Base-by-base conservation (phyloP, 1,140 invertebrate species). In the Centruroides sculpturatus region DNA sequence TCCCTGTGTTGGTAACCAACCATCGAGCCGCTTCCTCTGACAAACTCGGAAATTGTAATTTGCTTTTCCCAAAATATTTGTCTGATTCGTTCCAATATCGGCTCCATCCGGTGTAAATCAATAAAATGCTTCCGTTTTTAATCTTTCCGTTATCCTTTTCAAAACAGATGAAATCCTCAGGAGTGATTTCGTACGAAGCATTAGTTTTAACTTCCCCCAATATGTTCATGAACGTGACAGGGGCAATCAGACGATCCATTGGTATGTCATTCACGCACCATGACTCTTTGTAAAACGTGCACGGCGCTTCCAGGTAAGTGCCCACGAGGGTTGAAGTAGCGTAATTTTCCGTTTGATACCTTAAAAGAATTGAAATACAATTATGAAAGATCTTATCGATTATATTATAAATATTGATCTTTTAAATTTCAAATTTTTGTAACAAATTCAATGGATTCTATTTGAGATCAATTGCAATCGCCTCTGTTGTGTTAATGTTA, bases 301-400 rank as follows among this genome's bases (percentile, higher is more conserved):
- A 80, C 0, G 84, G 83, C 6, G 83, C 82, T 70, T 85, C 83
- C 4, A 85, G 66, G 65, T 85, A 83, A 0, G 83, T 85, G 3
- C 82, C 82, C 3, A 76, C 77, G 69, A 85, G 83, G 65, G 84
- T 82, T 0, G 75, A 75, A 2, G 75, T 73, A 49, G 71, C 72
- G 64, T 82, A 80, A n/a, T 79, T 76, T 61, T 83, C 80, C 1
- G 70, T 56, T 41, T 81, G 76, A 59, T 79, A 78, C 80, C 81
- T 75, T 61, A 35, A 60, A 41, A 41, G 8, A 41, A 41, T 41
- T 41, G 8, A 41, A 23, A 23, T 23, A 23, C 23, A 23, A 23
- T 23, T 23, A 23, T 23, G 23, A 23, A 23, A 23, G 23, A 23
- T 2, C 23, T 23, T 23, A 23, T 23, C 23, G 23, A 2, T 23